Base-by-base conservation (phyloP, 2,888 invertebrate species). In the Zaprionus bogoriensis region DNA sequence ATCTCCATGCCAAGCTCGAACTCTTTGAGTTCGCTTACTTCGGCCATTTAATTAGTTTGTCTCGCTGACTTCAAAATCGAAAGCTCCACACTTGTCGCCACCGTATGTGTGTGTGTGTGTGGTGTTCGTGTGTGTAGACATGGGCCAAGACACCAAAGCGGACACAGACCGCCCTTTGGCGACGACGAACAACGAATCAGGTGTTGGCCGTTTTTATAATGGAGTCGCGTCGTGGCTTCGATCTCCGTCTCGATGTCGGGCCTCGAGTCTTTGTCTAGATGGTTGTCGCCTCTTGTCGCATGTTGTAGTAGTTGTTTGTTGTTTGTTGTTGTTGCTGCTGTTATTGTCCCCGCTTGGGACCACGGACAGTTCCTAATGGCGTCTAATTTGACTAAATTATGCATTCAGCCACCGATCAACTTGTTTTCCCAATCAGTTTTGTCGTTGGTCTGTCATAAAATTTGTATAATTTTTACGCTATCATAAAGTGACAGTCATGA, bases 401-500 rank as follows among this genome's bases (percentile, higher is more conserved):
- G 60, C 76, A 78, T 55, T 3, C 63, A 72, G 77, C 74, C 71
- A 77, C 66, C 68, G 65, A 61, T 69, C 80, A 76, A 82, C 79
- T 79, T 79, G 79, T 82, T 79, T 82, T 79, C 59, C 77, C 83
- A 80, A 83, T 83, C 83, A 80, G 67, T 83, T 80, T 82, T 74
- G 85, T 69, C 87, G 69, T 67, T 64, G 63, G 66, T 44, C 72
- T 77, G 67, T 85, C 80, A 74, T 85, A 87, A 82, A 79, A 74
- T 79, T 83, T 79, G 85, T 84, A 77, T 81, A 81, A 77, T 83
- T 85, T 88, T 83, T 79, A 81, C 73, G 70, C 75, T 77, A 74
- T 60, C 54, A 64, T 67, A 68, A 80, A 73, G 76, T 84, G 87
- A 77, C 87, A 81, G 52, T 76, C 65, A 74, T 87, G 67, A 64